phyloP scores from a whole-genome alignment of 23 tunicate genomes.

The Corella eumyota region DNA sequence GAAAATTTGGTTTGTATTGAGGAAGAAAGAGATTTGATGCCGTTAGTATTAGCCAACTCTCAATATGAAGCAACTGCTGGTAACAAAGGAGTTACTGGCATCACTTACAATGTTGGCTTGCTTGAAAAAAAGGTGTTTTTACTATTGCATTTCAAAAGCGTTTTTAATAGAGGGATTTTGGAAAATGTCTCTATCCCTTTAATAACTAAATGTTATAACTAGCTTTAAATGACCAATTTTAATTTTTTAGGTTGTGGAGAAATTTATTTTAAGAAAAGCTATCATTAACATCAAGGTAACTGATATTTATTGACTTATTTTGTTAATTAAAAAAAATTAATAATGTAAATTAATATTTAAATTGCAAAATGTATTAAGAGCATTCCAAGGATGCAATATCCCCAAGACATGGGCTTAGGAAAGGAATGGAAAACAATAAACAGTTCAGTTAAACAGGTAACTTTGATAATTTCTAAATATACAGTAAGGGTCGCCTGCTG shows the following conservation, averaged over 20 bases:
- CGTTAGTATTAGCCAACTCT: slow-evolving; percentile 16
- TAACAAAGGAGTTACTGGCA: not conserved
- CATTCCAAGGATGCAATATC: slow-evolving; percentile 33
- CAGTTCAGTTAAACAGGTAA: slow-evolving; percentile 21
- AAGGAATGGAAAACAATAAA: slow-evolving; percentile 36
- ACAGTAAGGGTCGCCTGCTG: too few species aligned
- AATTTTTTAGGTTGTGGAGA: slow-evolving; percentile 38
- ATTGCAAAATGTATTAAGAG: slow-evolving; percentile 5
- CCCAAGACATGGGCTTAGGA: slow-evolving; percentile 42
- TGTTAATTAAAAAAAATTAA: not conserved
- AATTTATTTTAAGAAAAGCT: slow-evolving; percentile 28
- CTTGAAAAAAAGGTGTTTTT: slow-evolving; percentile 20
- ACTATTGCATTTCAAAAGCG: not conserved
- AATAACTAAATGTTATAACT: too few species aligned
- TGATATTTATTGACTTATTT: too few species aligned
- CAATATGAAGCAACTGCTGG: slow-evolving; percentile 7
- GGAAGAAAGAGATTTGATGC: slow-evolving; percentile 20
- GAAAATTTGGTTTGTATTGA: slow-evolving; percentile 13
- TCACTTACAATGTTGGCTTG: slow-evolving; percentile 25
- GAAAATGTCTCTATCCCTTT: not conserved
- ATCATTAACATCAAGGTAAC: slow-evolving; percentile 27
- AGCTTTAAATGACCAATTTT: not conserved
- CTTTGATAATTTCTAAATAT: too few species aligned
- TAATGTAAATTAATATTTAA: not conserved
- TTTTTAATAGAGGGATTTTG: too few species aligned